Percentiles rank a stretch among this genome's conserved stretches.
These are phyloP conservation scores for Rotaria macrura DNA, from an alignment of 2,888 invertebrate species.

Conservation along the genomic window DNA sequence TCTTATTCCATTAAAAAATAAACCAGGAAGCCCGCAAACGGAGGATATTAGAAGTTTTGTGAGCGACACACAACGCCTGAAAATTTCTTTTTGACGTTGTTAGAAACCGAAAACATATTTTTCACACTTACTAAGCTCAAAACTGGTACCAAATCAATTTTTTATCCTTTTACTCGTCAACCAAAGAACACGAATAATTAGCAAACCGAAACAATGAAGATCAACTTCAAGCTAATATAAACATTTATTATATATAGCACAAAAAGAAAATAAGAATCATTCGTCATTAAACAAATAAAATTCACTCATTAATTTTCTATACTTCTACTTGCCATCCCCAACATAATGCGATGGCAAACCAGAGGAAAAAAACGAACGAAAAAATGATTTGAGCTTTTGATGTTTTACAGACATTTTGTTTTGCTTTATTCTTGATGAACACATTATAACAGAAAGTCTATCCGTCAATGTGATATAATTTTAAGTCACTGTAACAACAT, in stretches of 20 bases:
- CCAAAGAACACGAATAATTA: too few species aligned
- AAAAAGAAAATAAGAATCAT: background rate
- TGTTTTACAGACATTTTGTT: background rate
- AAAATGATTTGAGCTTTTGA: background rate
- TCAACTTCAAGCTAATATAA: background rate
- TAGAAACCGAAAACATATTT: too few species aligned
- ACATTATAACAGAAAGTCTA: too few species aligned
- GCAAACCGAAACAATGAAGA: too few species aligned
- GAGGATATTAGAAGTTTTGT: too few species aligned
- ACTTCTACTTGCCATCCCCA: background rate
- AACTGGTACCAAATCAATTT: too few species aligned
- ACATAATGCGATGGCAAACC: background rate
- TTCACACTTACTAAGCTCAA: too few species aligned
- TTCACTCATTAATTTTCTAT: background rate
- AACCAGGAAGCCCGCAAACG: too few species aligned
- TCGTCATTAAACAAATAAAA: background rate
- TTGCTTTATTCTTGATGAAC: background rate
- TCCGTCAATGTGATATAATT: background rate
- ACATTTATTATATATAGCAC: background rate
- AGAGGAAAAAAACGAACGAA: background rate
- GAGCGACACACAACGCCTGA: too few species aligned
- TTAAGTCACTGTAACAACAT: background rate
- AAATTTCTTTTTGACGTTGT: too few species aligned
- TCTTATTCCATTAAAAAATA: too few species aligned
- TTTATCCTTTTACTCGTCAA: too few species aligned